Conservation (phyloP, 2,888 invertebrate genomes). For the Leptarthrus brevirostris region DNA sequence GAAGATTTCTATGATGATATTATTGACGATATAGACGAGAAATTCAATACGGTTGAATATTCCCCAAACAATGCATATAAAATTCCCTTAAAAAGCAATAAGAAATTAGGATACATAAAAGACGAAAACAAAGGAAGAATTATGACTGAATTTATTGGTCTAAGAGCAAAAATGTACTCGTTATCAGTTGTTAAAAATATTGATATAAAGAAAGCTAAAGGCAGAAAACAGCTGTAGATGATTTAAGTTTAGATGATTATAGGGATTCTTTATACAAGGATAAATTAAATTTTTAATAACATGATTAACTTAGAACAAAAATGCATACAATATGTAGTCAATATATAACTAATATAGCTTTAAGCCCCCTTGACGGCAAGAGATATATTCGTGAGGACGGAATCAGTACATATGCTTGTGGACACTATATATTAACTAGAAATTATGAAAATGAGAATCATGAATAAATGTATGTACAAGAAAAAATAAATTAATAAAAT, state of each 20-base stretch:
- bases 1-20: slow-evolving; percentile 52
- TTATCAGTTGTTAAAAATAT: not conserved
- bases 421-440: no score
- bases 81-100: slow-evolving; percentile 53
- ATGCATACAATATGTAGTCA: slow-evolving; percentile 42
- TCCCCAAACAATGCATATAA: slow-evolving; percentile 56
- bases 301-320: slow-evolving; percentile 34
- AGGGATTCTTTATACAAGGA: slow-evolving; percentile 29
- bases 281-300: not conserved
- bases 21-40: slow-evolving; percentile 22
- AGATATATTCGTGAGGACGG: not conserved
- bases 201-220: slow-evolving; percentile 42
- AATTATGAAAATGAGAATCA: no score
- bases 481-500: no score
- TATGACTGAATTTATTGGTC: slow-evolving; percentile 48
- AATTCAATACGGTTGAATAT: slow-evolving; percentile 61
- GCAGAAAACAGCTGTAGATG: not conserved
- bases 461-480: no score
- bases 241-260: not conserved
- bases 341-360: slow-evolving; percentile 22
- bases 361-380: not conserved
- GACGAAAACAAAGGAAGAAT: slow-evolving; percentile 50
- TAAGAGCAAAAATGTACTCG: slow-evolving; percentile 49
- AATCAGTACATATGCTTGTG: no score
- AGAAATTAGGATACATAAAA: slow-evolving; percentile 52